Evolutionary conservation across 2,888 invertebrate genomes (phyloP).

Genomic region (Noctua fimbriata): DNA sequence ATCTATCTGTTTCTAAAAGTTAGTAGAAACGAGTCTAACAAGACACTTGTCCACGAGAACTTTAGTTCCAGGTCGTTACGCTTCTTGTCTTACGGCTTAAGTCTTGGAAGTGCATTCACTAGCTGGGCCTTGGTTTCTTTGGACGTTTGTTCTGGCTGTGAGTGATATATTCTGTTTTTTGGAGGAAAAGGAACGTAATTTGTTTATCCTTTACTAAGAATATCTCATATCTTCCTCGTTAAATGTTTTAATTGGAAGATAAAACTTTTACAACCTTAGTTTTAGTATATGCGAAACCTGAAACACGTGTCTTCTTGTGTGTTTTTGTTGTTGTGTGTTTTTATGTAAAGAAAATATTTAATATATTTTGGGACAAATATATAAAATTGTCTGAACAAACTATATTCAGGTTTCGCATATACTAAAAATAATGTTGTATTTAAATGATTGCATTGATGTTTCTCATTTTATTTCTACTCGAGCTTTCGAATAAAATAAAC

Average conservation of each 20-base stretch:
- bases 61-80: conserved; percentile 70
- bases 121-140: conserved; percentile 37
- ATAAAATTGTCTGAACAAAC: no score
- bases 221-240: neutral
- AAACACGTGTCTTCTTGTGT: no score
- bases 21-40: conserved; percentile 69
- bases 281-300: no score
- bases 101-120: conserved; percentile 48
- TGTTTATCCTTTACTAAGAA: neutral
- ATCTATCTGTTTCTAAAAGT: conserved; percentile 67
- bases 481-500: neutral
- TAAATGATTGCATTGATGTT: neutral
- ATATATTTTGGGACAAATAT: no score
- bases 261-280: no score
- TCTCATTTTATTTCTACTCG: neutral
- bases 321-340: no score
- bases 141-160: conserved; percentile 23
- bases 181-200: neutral
- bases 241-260: neutral
- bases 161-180: conserved; percentile 13
- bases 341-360: no score
- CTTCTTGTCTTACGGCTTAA: conserved; percentile 64
- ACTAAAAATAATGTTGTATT: no score
- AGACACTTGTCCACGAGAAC: conserved; percentile 67
- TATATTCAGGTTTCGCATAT: no score